Percentiles rank a stretch among this genome's conserved stretches.
Conservation (phyloP, 2,113 vertebrate species). For the Alethe castanea region DNA sequence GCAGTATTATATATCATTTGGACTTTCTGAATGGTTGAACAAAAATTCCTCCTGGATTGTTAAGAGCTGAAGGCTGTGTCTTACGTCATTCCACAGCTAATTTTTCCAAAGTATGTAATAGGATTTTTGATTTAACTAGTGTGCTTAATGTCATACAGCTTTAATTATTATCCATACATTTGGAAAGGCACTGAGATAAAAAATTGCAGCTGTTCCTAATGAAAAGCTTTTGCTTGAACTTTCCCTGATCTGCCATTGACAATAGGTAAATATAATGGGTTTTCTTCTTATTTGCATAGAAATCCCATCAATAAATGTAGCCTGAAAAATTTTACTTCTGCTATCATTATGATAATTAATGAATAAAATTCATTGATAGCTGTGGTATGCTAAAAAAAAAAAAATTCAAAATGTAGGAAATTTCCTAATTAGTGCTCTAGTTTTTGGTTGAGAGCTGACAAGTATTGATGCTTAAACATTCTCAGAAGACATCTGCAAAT, state of each 20-base stretch:
- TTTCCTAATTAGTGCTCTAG: background rate
- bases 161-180: slow-evolving; percentile 44
- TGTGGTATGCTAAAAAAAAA: background rate
- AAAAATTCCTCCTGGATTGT: background rate
- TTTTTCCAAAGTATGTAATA: slow-evolving; percentile 53
- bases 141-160: slow-evolving; percentile 8
- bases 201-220: background rate
- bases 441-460: background rate
- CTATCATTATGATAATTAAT: background rate
- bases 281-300: background rate
- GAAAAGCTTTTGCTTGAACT: background rate
- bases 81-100: slow-evolving; percentile 21
- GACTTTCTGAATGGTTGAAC: slow-evolving; percentile 4
- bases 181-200: background rate
- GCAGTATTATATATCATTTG: background rate
- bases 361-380: background rate
- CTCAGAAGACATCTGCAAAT: background rate
- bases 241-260: background rate
- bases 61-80: slow-evolving; percentile 30
- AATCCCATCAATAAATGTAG: background rate
- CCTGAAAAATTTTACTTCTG: background rate
- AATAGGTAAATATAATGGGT: background rate
- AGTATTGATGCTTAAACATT: background rate
- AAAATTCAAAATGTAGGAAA: background rate
- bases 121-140: slow-evolving; percentile 18